phyloP scores from a whole-genome alignment of 2,113 vertebrate genomes.

The Aspiorhynchus laticeps region DNA sequence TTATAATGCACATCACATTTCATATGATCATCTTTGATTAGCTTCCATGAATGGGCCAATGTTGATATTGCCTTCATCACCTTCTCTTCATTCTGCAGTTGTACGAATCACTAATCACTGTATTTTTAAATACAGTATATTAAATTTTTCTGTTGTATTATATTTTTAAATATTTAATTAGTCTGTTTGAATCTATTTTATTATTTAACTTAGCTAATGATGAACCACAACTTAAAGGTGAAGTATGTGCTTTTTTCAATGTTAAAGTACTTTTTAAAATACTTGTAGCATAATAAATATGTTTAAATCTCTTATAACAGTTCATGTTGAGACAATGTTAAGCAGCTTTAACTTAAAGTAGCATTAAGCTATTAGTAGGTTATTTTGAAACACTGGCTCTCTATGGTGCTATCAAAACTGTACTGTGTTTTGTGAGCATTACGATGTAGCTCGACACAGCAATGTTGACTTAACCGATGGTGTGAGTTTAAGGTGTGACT shows the following conservation, averaged over 20 bases:
- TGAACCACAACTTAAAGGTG: neutral
- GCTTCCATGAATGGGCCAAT: neutral
- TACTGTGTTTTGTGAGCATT: neutral
- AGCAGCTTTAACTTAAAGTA: neutral
- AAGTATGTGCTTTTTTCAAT: neutral
- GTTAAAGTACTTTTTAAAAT: neutral
- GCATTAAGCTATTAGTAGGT: neutral
- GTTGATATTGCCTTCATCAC: neutral
- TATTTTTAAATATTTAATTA: neutral
- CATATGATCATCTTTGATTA: neutral
- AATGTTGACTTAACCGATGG: neutral
- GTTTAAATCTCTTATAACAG: neutral
- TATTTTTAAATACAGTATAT: neutral
- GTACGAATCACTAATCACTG: neutral
- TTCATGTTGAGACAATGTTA: neutral
- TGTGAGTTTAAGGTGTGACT: neutral
- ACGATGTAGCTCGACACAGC: neutral
- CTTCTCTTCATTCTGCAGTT: neutral
- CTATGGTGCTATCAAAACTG: neutral
- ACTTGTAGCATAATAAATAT: neutral
- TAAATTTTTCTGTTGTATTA: neutral
- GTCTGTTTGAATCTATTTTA: neutral
- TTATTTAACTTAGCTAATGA: neutral
- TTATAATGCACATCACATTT: neutral
- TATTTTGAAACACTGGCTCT: neutral